phyloP scores from a whole-genome alignment of 2,797 vertebrate genomes.

The Nothura maculosa region DNA sequence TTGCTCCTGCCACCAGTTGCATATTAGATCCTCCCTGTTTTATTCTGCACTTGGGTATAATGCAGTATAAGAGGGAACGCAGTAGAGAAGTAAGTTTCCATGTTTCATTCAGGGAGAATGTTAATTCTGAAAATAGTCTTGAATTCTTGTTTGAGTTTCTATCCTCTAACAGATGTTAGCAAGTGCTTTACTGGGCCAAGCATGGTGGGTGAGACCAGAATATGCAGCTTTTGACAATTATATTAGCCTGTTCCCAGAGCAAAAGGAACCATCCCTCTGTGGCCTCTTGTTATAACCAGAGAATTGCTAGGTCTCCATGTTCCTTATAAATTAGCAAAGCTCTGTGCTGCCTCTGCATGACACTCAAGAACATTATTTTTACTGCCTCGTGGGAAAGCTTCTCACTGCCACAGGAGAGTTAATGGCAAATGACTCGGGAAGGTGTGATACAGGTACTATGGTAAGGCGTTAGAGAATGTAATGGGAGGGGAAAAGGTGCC shows the following conservation, averaged over 20 bases:
- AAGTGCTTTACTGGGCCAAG: neutral
- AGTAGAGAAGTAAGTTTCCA: neutral
- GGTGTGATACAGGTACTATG: rapidly evolving
- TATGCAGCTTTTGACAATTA: neutral
- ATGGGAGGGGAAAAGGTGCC: neutral
- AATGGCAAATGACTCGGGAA: neutral
- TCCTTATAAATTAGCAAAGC: neutral
- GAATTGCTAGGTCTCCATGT: neutral
- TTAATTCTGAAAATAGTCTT: neutral
- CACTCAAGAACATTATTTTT: neutral
- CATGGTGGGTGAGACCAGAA: neutral
- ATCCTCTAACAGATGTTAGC: neutral
- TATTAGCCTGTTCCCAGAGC: neutral
- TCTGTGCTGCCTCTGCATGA: neutral
- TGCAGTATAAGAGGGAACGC: neutral
- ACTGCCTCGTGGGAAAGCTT: neutral
- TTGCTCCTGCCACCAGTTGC: neutral
- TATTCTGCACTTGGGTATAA: neutral
- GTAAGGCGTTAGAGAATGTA: neutral
- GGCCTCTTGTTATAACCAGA: neutral
- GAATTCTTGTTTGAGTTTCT: neutral
- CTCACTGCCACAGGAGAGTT: neutral
- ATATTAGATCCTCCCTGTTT: neutral
- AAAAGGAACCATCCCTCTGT: neutral
- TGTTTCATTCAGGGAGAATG: neutral